These are phyloP conservation scores for Microcebus jonahi DNA, from an alignment of 2,113 vertebrate species.

Conservation along the genomic window DNA sequence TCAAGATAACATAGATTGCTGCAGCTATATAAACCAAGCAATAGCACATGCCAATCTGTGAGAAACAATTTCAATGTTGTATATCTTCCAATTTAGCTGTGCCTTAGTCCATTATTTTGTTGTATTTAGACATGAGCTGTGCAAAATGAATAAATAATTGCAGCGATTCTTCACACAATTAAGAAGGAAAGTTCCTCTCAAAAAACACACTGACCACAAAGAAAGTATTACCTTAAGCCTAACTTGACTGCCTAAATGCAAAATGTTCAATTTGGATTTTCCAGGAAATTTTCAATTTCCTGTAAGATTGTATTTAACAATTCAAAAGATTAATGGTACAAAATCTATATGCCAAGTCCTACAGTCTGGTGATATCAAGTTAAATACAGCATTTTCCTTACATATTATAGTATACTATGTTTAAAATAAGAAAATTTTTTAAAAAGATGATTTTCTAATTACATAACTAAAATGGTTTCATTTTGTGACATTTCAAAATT, in stretches of 20 bases:
- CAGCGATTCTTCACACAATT: constrained; percentile 21
- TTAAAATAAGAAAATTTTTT: neutral
- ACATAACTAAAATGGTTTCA: neutral
- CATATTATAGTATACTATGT: neutral
- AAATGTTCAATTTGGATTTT: neutral
- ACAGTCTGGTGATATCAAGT: neutral
- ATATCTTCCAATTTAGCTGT: neutral
- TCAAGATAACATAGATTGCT: neutral
- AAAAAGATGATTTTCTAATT: neutral
- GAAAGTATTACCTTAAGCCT: neutral
- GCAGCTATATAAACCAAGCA: neutral
- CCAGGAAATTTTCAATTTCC: neutral
- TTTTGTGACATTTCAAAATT: neutral
- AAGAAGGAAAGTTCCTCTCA: neutral
- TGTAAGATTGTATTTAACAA: neutral
- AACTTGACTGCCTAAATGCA: neutral
- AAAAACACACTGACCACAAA: neutral
- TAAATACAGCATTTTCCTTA: neutral
- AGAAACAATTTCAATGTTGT: neutral
- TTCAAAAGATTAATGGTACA: neutral
- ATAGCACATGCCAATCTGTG: neutral
- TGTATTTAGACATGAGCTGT: constrained; percentile 35
- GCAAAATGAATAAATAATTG: neutral
- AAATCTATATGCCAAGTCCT: neutral
- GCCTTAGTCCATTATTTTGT: neutral